Conservation (phyloP, 2,888 invertebrate genomes). For the Halocaridina rubra region DNA sequence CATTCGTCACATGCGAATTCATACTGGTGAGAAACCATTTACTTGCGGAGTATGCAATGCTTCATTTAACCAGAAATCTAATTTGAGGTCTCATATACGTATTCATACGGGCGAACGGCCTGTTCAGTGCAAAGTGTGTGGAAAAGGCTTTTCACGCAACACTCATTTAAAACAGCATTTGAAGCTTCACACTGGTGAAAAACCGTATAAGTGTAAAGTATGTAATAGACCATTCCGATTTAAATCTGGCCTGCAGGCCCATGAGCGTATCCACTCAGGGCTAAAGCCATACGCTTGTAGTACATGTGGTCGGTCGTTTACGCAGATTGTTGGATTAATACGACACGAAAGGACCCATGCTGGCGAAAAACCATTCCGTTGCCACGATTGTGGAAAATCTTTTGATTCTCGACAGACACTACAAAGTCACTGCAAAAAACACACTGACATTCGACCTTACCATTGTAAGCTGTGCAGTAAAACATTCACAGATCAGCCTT, state of each 20-base stretch:
- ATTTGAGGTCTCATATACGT: constrained; percentile 48
- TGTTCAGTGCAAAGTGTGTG: constrained; percentile 51
- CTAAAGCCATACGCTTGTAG: constrained; percentile 54
- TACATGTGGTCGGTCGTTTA: constrained; percentile 50
- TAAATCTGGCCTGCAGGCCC: constrained; percentile 53
- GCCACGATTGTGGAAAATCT: constrained; percentile 49
- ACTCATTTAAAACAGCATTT: constrained; percentile 50
- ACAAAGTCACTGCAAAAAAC: constrained; percentile 37
- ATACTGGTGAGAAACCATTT: constrained; percentile 53
- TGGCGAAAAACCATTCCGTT: constrained; percentile 48
- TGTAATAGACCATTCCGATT: constrained; percentile 49
- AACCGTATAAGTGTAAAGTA: constrained; percentile 39
- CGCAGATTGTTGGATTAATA: constrained; percentile 33
- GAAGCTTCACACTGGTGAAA: constrained; percentile 47
- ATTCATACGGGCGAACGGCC: constrained; percentile 53
- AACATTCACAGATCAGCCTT: constrained; percentile 31
- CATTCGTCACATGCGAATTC: constrained; percentile 51
- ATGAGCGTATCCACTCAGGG: constrained; percentile 58
- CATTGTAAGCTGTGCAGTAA: constrained; percentile 35
- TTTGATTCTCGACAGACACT: constrained; percentile 33
- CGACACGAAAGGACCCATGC: constrained; percentile 44
- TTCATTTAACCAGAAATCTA: constrained; percentile 44
- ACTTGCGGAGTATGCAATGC: constrained; percentile 46
- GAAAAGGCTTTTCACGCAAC: constrained; percentile 49
- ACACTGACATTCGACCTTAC: constrained; percentile 37